A percentile compares a stretch with the other conserved stretches of the same genome.
phyloP scores from a whole-genome alignment of 2,888 invertebrate species.

The Cataglyphis cursor region DNA sequence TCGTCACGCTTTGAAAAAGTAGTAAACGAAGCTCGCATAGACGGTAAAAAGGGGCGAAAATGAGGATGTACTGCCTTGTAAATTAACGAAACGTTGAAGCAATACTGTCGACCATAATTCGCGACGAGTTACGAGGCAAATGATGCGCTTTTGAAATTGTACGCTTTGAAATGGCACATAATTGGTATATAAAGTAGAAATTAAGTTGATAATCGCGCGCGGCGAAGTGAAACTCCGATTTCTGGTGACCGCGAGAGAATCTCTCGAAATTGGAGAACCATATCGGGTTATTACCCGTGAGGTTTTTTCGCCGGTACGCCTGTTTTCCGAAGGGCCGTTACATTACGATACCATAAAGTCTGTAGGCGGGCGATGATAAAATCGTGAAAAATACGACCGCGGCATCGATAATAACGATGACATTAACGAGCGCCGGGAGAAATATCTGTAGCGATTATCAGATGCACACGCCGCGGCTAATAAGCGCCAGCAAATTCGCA shows the following conservation, averaged over 20 bases:
- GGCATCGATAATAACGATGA: neutral
- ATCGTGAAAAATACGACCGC: slow-evolving; percentile 32
- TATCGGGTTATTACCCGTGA: slow-evolving; percentile 30
- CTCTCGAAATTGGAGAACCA: slow-evolving; percentile 5
- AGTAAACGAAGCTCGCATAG: neutral
- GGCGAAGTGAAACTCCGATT: slow-evolving; percentile 38
- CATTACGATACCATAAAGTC: slow-evolving; percentile 36
- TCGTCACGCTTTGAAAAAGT: slow-evolving; percentile 13
- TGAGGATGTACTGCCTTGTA: slow-evolving; percentile 22
- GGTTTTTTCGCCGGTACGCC: slow-evolving; percentile 11
- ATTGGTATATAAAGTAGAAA: slow-evolving; percentile 69
- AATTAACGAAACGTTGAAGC: slow-evolving; percentile 49
- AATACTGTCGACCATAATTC: slow-evolving; percentile 46
- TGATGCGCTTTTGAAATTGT: slow-evolving; percentile 25
- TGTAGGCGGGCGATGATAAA: slow-evolving; percentile 17
- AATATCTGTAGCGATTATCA: slow-evolving; percentile 42
- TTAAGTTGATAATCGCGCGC: slow-evolving; percentile 41
- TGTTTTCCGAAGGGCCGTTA: slow-evolving; percentile 17
- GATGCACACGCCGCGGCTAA: neutral
- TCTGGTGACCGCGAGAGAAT: neutral
- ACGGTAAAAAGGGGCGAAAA: slow-evolving; percentile 9
- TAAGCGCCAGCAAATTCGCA: neutral
- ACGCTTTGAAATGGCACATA: slow-evolving; percentile 60
- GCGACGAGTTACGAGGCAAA: slow-evolving; percentile 40
- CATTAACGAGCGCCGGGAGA: slow-evolving; percentile 29